A percentile compares a stretch with the other conserved stretches of the same genome.
phyloP scores from a whole-genome alignment of 2,113 vertebrate genomes.

The Oreocharis arfaki region DNA sequence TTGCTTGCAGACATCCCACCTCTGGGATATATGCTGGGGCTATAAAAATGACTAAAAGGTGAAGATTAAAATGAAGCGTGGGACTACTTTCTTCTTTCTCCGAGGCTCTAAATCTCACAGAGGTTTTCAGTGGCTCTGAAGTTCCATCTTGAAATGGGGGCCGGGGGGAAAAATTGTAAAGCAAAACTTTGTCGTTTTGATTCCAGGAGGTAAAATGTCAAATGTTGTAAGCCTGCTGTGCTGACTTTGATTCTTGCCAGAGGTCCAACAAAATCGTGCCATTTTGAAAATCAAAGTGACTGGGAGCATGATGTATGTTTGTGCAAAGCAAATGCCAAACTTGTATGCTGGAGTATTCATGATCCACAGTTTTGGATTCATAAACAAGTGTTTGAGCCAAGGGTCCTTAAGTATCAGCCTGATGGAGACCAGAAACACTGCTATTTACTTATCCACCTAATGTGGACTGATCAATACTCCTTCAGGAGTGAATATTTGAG shows the following conservation, averaged over 20 bases:
- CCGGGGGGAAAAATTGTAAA: not conserved
- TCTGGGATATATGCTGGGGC: not conserved
- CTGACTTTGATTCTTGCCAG: constrained; percentile 23
- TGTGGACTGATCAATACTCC: constrained; percentile 16
- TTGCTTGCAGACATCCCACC: not conserved
- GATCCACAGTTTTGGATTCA: not conserved
- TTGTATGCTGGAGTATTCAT: not conserved
- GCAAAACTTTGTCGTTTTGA: not conserved
- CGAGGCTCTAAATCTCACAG: not conserved
- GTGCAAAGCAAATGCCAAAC: constrained; percentile 11
- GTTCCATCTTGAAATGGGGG: fast-evolving
- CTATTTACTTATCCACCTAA: constrained; percentile 20
- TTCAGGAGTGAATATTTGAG: not conserved
- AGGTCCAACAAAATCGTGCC: not conserved
- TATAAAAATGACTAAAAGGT: not conserved
- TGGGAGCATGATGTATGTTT: not conserved
- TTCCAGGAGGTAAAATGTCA: not conserved
- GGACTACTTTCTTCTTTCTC: not conserved
- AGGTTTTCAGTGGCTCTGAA: not conserved
- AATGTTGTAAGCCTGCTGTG: not conserved
- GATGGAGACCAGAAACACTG: constrained; percentile 33
- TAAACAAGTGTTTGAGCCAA: constrained; percentile 3
- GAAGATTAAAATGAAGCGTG: not conserved
- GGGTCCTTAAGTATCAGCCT: not conserved
- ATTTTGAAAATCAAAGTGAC: not conserved